A percentile compares a stretch with the other conserved stretches of the same genome.
Conservation (phyloP, 2,797 vertebrate genomes). For the Falco peregrinus region DNA sequence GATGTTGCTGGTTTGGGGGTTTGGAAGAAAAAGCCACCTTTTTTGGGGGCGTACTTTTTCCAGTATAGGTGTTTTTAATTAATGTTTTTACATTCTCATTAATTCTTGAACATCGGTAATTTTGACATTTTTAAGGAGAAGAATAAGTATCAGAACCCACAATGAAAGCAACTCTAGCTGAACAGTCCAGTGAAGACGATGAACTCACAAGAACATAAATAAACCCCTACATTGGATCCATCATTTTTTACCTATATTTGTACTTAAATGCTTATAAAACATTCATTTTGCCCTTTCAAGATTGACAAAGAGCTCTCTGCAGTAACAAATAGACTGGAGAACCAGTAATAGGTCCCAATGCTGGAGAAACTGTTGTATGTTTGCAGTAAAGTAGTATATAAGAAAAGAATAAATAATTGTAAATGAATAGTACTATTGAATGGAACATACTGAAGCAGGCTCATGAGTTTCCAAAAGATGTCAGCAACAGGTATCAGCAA, state of each 20-base stretch:
- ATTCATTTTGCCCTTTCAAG: background rate
- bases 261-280: background rate
- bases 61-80: background rate
- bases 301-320: background rate
- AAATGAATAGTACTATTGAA: background rate
- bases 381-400: background rate
- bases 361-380: background rate
- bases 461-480: background rate
- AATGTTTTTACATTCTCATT: background rate
- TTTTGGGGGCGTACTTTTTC: rapidly evolving
- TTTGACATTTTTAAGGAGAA: background rate
- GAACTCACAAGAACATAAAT: background rate
- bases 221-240: rapidly evolving
- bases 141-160: background rate
- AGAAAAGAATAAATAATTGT: background rate
- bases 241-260: background rate
- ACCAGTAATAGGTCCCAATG: background rate
- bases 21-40: background rate
- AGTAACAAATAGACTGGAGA: background rate
- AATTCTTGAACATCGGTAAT: background rate
- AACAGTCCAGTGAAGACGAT: background rate
- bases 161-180: background rate
- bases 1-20: background rate
- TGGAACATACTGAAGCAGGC: background rate
- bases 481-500: background rate